A percentile compares a stretch with the other conserved stretches of the same genome.
Evolutionary conservation across 2,797 vertebrate genomes (phyloP).

Genomic region (Ispidina picta): DNA sequence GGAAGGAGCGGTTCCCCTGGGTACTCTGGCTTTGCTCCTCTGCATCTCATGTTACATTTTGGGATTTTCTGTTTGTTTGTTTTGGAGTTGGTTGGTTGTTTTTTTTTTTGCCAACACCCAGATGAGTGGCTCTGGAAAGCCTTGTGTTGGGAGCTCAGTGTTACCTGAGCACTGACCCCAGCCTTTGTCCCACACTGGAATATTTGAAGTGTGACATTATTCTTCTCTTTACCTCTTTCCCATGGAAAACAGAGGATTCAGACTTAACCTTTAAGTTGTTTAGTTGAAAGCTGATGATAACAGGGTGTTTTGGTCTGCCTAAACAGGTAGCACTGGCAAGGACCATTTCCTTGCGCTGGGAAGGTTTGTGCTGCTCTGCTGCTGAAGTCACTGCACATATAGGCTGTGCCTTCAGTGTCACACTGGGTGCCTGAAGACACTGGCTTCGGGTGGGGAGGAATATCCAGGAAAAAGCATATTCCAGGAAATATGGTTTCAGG

Average conservation of each 20-base stretch:
- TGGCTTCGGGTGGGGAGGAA: too few relatives aligned
- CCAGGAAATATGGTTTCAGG: background rate
- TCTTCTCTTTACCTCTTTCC: background rate
- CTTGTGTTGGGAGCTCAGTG: background rate
- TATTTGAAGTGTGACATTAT: background rate
- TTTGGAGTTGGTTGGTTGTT: too few relatives aligned
- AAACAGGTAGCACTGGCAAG: background rate
- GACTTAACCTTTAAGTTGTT: background rate
- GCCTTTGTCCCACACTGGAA: background rate
- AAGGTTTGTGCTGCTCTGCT: background rate
- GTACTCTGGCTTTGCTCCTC: background rate
- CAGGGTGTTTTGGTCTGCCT: background rate
- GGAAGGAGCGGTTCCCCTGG: background rate
- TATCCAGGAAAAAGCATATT: too few relatives aligned
- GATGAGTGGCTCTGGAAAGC: background rate
- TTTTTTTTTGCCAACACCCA: background rate
- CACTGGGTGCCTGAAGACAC: background rate
- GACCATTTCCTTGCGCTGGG: background rate
- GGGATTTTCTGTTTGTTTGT: background rate
- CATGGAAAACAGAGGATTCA: background rate
- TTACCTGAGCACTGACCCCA: background rate
- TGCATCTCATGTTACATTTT: background rate
- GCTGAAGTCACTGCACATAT: background rate
- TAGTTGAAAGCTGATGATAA: background rate
- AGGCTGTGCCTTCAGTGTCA: conserved; percentile 7